Evolutionary conservation across 2,113 vertebrate genomes (phyloP).

Genomic region (Sander vitreus): DNA sequence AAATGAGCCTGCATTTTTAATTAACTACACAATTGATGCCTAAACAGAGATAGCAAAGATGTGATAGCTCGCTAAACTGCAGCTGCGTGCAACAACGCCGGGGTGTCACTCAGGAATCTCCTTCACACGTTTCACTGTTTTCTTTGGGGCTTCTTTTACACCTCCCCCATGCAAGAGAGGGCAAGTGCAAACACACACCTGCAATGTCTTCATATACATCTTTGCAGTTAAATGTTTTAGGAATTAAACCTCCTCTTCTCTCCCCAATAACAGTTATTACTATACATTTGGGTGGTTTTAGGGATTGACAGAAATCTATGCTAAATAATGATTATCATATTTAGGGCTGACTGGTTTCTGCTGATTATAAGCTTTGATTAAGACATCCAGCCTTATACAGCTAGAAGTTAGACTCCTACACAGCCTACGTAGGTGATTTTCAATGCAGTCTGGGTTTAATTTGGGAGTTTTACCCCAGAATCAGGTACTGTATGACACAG

Average conservation of each 20-base stretch:
- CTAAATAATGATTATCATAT: conserved; percentile 77
- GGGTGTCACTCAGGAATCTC: conserved; percentile 71
- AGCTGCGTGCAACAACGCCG: conserved; percentile 35
- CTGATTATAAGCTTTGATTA: conserved; percentile 58
- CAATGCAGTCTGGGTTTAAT: conserved; percentile 46
- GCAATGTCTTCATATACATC: conserved; percentile 53
- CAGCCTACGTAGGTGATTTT: conserved; percentile 42
- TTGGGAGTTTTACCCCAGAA: conserved; percentile 58
- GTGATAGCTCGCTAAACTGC: neutral
- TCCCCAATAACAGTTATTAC: conserved; percentile 74
- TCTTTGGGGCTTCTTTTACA: conserved; percentile 51
- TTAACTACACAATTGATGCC: conserved; percentile 38
- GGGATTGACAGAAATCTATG: conserved; percentile 46
- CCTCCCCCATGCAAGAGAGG: conserved; percentile 43
- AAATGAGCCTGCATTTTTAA: conserved; percentile 33
- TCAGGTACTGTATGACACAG: conserved; percentile 38
- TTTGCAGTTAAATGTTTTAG: conserved; percentile 36
- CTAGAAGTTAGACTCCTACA: conserved; percentile 40
- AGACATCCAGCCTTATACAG: conserved; percentile 32
- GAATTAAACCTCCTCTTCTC: conserved; percentile 42
- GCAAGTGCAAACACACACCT: conserved; percentile 77
- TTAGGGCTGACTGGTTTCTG: conserved; percentile 49
- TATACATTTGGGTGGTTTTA: conserved; percentile 57
- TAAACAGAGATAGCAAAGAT: conserved; percentile 36
- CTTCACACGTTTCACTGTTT: conserved; percentile 48